A percentile compares a stretch with the other conserved stretches of the same genome.
Evolutionary conservation across 1,140 invertebrate species (phyloP).

Genomic region (Sarcophaga bullata): DNA sequence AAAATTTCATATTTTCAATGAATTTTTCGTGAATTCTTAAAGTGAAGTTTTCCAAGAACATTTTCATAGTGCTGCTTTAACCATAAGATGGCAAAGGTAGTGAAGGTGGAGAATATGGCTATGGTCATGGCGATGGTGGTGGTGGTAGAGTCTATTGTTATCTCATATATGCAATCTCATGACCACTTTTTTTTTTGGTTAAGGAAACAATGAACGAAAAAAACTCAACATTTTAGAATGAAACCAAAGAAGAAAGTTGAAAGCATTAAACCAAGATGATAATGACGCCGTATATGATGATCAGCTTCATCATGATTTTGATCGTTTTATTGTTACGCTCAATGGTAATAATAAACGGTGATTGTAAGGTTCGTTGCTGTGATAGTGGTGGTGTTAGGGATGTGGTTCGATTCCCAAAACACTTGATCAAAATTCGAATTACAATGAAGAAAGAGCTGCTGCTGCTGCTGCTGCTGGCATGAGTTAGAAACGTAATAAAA

Average conservation of each 20-base stretch:
- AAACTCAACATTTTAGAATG: neutral
- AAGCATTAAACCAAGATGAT: neutral
- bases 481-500: neutral
- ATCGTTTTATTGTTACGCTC: neutral
- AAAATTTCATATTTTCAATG: slow-evolving; percentile 22
- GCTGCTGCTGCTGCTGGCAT: no score
- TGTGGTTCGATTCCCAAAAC: slow-evolving; percentile 15
- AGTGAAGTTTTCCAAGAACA: neutral
- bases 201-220: neutral
- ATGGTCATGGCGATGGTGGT: no score
- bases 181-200: neutral
- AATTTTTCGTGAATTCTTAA: neutral
- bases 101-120: no score
- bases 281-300: neutral
- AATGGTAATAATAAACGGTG: neutral
- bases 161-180: neutral
- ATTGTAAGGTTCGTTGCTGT: neutral
- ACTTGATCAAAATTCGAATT: slow-evolving; percentile 15
- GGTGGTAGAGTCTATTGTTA: neutral
- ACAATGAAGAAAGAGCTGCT: neutral
- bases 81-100: no score
- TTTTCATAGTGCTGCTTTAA: no score
- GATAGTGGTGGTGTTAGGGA: neutral
- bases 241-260: slow-evolving; percentile 18
- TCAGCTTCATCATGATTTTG: neutral